Evolutionary conservation across 2,113 vertebrate species (phyloP), one percentile per base, ranked within the genome.

Genomic region (Urocynchramus pylzowi): DNA sequence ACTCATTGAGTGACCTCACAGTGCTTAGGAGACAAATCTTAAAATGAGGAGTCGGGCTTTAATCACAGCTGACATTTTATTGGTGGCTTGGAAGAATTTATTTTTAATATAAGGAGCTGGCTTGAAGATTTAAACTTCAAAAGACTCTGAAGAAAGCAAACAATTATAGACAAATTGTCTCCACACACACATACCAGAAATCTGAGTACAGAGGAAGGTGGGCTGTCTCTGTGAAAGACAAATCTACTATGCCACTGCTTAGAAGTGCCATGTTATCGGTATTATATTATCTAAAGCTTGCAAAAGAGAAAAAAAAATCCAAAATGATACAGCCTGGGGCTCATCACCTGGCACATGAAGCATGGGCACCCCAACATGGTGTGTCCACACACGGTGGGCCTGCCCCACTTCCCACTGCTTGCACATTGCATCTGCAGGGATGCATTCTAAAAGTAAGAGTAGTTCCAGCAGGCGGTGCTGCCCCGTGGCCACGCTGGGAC

Each of bases 81-180:
- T 96, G 91, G 92, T 78, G 90, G 95, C 78, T 88, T 90, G 79
- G 95, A 97, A 97, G 65, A 95, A 88, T 95, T 98, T 96, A 69
- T 96, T 97, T 97, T 96, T 96, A 97, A 96, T 97, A 85, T 90
- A 95, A 74, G 78, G 83, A 78, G 69, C 83, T 93, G 85, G 75
- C 76, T 96, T 78, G 73, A 76, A 97, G 92, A 95, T 82, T 94
- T 75, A 78, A 87, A 95, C 87, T 97, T 97, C 92, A 97, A 94
- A 96, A 95, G 95, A 75, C 45, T 84, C 90, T 13, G 77, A 84
- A 92, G 74, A 94, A 97, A 81, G 89, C 89, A 86, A 94, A 93
- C 67, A 97, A 76, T 90, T 89, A 65, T 5, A 64, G 84, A 74
- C 87, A 96, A 82, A 94, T 96, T 50, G 10, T 61, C 70, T 95